These are phyloP conservation scores for Apostichopus leukothele DNA, from an alignment of 53 echinoderm and acorn worm species.

Conservation along the genomic window DNA sequence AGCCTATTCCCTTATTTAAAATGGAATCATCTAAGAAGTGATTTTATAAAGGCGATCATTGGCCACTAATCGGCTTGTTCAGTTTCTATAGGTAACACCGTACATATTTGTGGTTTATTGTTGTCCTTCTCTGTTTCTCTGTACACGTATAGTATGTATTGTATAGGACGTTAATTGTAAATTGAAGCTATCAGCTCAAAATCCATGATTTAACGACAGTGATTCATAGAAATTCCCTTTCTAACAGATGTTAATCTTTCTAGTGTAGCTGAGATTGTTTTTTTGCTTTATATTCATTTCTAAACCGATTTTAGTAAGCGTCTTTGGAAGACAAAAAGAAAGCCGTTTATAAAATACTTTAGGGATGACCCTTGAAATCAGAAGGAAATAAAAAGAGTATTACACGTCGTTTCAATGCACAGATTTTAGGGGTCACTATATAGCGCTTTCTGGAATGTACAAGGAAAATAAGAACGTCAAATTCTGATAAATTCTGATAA, in stretches of 20 bases:
- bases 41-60: constrained; percentile 35
- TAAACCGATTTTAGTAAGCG: constrained; percentile 39
- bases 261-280: constrained; percentile 17
- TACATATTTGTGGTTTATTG: not conserved
- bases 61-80: constrained; percentile 34
- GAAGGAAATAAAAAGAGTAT: too few species aligned
- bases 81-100: not conserved
- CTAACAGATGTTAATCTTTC: not conserved
- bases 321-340: not conserved
- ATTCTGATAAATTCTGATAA: too few species aligned
- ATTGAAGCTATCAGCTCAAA: not conserved
- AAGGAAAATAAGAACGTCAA: too few species aligned
- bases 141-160: not conserved
- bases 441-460: too few species aligned
- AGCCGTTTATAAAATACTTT: not conserved
- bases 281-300: not conserved
- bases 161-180: not conserved
- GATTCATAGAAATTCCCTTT: constrained; percentile 8
- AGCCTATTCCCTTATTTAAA: not conserved
- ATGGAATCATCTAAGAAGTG: constrained; percentile 27
- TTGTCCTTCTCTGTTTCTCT: not conserved
- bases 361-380: too few species aligned
- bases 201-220: constrained; percentile 1
- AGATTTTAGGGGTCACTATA: too few species aligned
- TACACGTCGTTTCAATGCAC: too few species aligned